These are phyloP conservation scores for Chironomus tepperi DNA, from an alignment of 1,140 invertebrate genomes.

Conservation along the genomic window DNA sequence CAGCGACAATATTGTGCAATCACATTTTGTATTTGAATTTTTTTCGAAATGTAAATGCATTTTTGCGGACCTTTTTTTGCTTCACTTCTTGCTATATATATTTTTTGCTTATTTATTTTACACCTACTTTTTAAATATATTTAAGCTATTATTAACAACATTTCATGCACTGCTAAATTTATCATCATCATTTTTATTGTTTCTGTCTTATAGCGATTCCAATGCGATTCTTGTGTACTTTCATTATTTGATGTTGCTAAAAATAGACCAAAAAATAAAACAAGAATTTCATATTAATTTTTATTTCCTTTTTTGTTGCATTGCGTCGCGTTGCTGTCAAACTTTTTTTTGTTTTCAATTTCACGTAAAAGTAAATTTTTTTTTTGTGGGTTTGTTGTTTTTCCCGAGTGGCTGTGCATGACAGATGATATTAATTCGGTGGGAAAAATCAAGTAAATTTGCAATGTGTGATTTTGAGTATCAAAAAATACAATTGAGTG, in stretches of 20 bases:
- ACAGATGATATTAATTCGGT: too few relatives aligned
- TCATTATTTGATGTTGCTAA: not conserved
- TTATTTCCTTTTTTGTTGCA: not conserved
- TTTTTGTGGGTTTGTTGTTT: too few relatives aligned
- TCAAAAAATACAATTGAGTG: too few relatives aligned
- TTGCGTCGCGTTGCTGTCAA: not conserved
- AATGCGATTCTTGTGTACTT: not conserved
- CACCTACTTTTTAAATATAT: not conserved
- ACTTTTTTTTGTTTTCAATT: not conserved
- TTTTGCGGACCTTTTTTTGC: constrained; percentile 29
- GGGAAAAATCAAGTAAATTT: too few relatives aligned
- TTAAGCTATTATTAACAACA: not conserved
- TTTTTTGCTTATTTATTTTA: not conserved
- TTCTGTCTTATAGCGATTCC: not conserved
- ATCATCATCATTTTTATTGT: constrained; percentile 1
- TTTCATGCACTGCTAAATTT: constrained; percentile 6
- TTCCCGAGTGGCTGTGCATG: too few relatives aligned
- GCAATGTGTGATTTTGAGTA: too few relatives aligned
- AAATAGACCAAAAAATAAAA: not conserved
- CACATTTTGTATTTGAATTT: constrained; percentile 84
- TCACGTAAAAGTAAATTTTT: not conserved
- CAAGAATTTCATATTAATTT: not conserved
- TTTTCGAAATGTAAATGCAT: constrained; percentile 92
- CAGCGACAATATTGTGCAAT: constrained; percentile 87
- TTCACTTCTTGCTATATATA: not conserved